Evolutionary conservation across 2,888 invertebrate genomes (phyloP).

Genomic region (Gymnocheta viridis): DNA sequence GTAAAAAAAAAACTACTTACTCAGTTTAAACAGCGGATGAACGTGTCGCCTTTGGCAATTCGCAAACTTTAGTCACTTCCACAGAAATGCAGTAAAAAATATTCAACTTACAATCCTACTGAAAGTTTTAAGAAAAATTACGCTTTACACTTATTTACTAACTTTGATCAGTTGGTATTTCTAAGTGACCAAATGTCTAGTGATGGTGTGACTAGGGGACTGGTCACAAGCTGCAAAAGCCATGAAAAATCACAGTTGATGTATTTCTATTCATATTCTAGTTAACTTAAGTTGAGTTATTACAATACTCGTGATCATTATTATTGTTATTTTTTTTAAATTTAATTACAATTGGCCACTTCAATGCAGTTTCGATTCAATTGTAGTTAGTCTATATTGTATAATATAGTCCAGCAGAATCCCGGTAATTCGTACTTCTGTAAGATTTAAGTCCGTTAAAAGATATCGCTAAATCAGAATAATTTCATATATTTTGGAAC

Average conservation of each 20-base stretch:
- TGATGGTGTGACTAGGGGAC: neutral
- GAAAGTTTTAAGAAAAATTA: constrained; percentile 18
- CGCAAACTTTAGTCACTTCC: constrained; percentile 61
- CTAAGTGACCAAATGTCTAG: constrained; percentile 45
- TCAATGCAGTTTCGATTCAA: neutral
- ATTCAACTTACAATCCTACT: constrained; percentile 26
- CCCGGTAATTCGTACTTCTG: too few relatives aligned
- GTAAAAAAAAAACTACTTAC: constrained; percentile 1
- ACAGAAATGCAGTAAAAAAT: constrained; percentile 60
- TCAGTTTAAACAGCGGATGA: constrained; percentile 67
- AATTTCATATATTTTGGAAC: too few relatives aligned
- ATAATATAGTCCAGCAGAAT: too few relatives aligned
- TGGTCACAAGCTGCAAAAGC: constrained; percentile 18
- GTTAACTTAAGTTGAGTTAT: constrained; percentile 6
- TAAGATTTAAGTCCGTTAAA: too few relatives aligned
- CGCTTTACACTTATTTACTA: constrained; percentile 19
- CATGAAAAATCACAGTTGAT: neutral
- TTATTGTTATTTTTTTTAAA: neutral
- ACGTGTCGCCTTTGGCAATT: constrained; percentile 71
- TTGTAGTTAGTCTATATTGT: too few relatives aligned
- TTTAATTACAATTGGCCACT: neutral
- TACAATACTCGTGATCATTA: neutral
- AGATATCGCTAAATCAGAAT: too few relatives aligned
- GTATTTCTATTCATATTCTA: neutral
- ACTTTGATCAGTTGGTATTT: constrained; percentile 4